Percentiles rank a stretch among this genome's conserved stretches.
phyloP scores from a whole-genome alignment of 2,797 vertebrate species.

The Columba guinea region DNA sequence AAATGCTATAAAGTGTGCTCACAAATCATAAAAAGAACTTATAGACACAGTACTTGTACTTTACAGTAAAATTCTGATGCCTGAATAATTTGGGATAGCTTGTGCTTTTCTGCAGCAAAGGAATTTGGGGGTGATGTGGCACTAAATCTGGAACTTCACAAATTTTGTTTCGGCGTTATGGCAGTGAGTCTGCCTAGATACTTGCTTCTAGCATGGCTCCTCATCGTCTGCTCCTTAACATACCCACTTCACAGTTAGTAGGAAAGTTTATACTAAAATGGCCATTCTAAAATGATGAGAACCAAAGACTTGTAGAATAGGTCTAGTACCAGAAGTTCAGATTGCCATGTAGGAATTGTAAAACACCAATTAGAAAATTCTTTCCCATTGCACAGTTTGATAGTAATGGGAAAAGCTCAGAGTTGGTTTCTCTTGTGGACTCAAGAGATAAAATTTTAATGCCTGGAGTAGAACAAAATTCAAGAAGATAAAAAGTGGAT shows the following conservation, averaged over 20 bases:
- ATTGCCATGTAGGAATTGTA: not conserved
- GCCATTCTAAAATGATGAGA: not conserved
- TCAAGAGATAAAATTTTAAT: not conserved
- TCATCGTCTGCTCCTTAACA: not conserved
- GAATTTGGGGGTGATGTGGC: not conserved
- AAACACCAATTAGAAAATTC: not conserved
- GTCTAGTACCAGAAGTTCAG: not conserved
- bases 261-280: not conserved
- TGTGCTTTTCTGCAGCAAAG: not conserved
- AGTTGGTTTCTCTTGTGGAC: not conserved
- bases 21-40: not conserved
- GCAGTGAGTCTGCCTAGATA: not conserved
- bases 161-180: not conserved
- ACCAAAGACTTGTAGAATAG: not conserved
- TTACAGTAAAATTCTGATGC: not conserved
- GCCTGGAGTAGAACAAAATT: not conserved
- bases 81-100: not conserved
- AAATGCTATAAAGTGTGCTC: not conserved
- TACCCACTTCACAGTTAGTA: not conserved
- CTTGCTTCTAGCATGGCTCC: not conserved
- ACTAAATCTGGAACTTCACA: not conserved
- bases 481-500: not conserved
- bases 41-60: not conserved
- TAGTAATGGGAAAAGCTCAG: not conserved
- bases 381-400: not conserved